Conservation (phyloP, 2,113 vertebrate species). For the Sturnira hondurensis region DNA sequence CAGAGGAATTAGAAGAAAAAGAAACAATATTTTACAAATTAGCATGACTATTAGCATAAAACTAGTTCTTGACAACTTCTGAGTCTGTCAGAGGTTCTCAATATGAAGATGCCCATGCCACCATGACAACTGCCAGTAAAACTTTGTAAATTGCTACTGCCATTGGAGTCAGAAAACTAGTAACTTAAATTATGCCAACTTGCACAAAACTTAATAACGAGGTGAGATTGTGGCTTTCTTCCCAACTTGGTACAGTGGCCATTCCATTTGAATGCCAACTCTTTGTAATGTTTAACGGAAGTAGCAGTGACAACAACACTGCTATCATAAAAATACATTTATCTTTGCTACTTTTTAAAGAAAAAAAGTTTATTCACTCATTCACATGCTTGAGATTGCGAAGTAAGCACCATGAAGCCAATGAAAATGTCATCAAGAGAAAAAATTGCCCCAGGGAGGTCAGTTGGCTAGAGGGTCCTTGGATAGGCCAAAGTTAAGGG, state of each 20-base stretch:
- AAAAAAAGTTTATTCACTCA: not conserved
- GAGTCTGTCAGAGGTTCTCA: not conserved
- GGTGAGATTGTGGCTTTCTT: not conserved
- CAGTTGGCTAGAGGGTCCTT: not conserved
- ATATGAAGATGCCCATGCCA: not conserved
- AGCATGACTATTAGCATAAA: not conserved
- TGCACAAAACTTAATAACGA: not conserved
- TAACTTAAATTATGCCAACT: not conserved
- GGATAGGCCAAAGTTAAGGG: not conserved
- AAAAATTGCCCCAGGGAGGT: not conserved
- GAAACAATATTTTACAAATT: not conserved
- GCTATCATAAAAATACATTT: constrained; percentile 19
- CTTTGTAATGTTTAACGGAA: not conserved
- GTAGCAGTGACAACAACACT: not conserved
- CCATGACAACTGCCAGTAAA: not conserved
- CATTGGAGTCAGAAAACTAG: not conserved
- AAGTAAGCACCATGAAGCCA: not conserved
- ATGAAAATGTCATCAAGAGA: not conserved
- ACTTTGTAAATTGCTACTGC: not conserved
- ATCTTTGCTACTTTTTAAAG: constrained; percentile 32
- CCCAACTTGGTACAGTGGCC: not conserved
- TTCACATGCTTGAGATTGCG: not conserved
- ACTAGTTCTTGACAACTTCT: not conserved
- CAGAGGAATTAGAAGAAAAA: not conserved
- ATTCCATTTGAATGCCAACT: constrained; percentile 33